Base-by-base conservation (phyloP, 2,888 invertebrate species). In the Caenorhabditis wallacei region DNA sequence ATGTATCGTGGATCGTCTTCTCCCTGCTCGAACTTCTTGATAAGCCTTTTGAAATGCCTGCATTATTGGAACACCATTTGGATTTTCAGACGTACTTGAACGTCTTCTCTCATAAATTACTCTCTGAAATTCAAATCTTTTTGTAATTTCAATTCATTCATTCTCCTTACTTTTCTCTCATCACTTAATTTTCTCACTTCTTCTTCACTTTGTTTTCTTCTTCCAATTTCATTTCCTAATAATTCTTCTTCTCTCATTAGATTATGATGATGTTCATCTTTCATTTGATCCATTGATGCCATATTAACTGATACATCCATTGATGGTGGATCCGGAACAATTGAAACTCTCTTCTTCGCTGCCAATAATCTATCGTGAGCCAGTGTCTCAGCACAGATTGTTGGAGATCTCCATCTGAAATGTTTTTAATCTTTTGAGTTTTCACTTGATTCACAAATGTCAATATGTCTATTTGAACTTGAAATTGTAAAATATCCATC, bases 311-410 rank as follows among this genome's bases (percentile, higher is more conserved):
- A 87, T 16, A 82, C 82, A 74, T 88, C 88, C 85, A 88, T 88
- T 22, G 87, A 87, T 10, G 88, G 88, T 16, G 88, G 88, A 69
- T 88, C 88, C 1, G 88, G 88, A 7, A 88, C 87, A 40, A 87
- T 87, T n/a, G 85, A 85, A 24, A 88, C 85, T 18, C 88, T 51
- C 37, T 88, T 88, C 78, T 88, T 88, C 1, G 88, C 85, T 0
- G 88, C 88, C 26, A 83, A 70, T 35, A 71, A 69, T 46, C 88
- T 46, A 59, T 88, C 88, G 56, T 88, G 88, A 35, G 82, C 88
- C 69, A 88, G 70, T 2, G 88, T 88, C 53, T 88, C 88, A 3
- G 88, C 88, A 69, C 88, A 88, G 30, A 88, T 88, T 18, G 88
- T 88, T 20, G 88, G 88, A 24, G 85, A 85, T 70, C 88, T 59